Evolutionary conservation across 2,888 invertebrate species (phyloP), one percentile per base, ranked within the genome.

Genomic region (Caenorhabditis zanzibari): DNA sequence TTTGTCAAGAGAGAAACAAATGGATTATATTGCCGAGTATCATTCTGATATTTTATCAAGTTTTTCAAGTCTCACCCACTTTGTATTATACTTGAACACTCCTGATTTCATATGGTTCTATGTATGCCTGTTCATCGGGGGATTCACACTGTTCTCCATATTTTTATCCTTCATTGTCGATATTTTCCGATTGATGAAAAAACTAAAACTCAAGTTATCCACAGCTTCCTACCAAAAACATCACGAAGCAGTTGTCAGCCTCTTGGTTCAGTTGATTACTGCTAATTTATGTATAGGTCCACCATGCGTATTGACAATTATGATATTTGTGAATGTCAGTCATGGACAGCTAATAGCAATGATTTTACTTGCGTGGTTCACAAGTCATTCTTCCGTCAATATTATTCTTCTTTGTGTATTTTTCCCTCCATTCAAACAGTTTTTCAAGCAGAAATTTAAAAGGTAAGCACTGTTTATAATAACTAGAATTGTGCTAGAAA

Each of bases 241-340:
- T n/a, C 32, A 59, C 2, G 58, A 59, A 35, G 58, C 58, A 1
- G 19, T 59, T 35, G 35, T 19, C 32, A 59, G 58, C n/a, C 19
- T 59, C 3, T 5, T 59, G 35, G 35, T 59, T 32, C 58, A 59
- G 32, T 7, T 35, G 6, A 10, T 6, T 10, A 19, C 35, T 2
- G 9, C 58, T 2, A 19, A 2, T 9, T 35, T 32, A 2, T 59
- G 35, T n/a, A 2, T 35, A 3, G 5, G n/a, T 0, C 58, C 58
- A 16, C 35, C 35, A n/a, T 35, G 58, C 7, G 0, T n/a, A 10
- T 26, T 59, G 2, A 4, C 32, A n/a, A 4, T 35, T 3, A 35
- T n/a, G 9, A n/a, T 59, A 7, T 16, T 19, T 2, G 3, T 58
- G n/a, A 32, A 58, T n/a, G 7, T 58, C 14, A n/a, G 16, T 9